Evolutionary conservation across 1,140 invertebrate genomes (phyloP).

Genomic region (Eumaeus atala): DNA sequence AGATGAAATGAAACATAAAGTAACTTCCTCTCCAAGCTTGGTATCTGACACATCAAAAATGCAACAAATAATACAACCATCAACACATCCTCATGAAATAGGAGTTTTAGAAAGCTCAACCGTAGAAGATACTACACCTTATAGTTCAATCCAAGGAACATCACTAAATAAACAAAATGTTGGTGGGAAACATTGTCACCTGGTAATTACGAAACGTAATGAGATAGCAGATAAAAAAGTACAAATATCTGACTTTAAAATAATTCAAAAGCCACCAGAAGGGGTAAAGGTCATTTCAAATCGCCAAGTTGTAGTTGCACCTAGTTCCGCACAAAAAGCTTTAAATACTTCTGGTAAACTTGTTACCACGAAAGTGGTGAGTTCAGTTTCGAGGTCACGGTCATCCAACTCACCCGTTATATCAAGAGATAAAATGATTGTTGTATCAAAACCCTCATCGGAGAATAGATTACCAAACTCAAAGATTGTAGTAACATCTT

Average conservation of each 20-base stretch:
- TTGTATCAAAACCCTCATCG: constrained; percentile 58
- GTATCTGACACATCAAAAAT: constrained; percentile 57
- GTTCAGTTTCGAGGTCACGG: constrained; percentile 44
- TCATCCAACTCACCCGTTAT: constrained; percentile 37
- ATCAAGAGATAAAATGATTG: constrained; percentile 64
- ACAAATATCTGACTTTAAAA: constrained; percentile 62
- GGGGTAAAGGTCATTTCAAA: constrained; percentile 61
- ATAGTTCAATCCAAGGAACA: constrained; percentile 39
- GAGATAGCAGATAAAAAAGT: constrained; percentile 49
- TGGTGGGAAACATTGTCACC: constrained; percentile 56
- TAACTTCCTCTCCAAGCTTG: constrained; percentile 48
- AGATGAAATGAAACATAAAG: constrained; percentile 56
- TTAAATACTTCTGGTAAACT: constrained; percentile 55
- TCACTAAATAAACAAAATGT: constrained; percentile 39
- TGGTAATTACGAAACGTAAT: constrained; percentile 61
- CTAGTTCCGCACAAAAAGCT: constrained; percentile 51
- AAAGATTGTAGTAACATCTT: constrained; percentile 61
- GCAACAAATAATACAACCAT: constrained; percentile 57
- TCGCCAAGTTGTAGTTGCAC: constrained; percentile 55
- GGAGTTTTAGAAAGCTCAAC: constrained; percentile 46
- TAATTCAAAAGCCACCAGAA: constrained; percentile 62
- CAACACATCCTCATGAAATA: constrained; percentile 51
- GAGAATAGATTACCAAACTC: constrained; percentile 50
- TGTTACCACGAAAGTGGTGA: constrained; percentile 64
- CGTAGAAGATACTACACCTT: constrained; percentile 39